These are phyloP conservation scores for Malurus alboscapulatus DNA, from an alignment of 2,113 vertebrate species.

Conservation along the genomic window DNA sequence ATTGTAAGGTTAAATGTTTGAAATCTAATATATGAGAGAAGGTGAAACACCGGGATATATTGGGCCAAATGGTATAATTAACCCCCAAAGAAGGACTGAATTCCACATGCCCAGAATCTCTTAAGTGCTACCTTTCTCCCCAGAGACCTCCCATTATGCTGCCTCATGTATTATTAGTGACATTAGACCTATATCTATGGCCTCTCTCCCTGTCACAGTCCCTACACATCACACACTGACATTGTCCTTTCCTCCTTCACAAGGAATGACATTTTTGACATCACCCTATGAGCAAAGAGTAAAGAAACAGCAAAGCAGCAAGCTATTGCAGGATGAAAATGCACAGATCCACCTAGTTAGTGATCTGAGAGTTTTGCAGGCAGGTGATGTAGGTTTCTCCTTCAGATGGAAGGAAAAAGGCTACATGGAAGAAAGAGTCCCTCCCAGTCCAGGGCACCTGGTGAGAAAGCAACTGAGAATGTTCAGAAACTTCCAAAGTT, in stretches of 20 bases:
- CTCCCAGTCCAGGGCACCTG: neutral
- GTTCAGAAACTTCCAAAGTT: conserved; percentile 4
- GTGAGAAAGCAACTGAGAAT: neutral
- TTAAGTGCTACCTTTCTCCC: conserved; percentile 14
- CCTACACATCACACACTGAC: neutral
- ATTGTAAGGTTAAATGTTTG: conserved; percentile 21
- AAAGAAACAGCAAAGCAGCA: neutral
- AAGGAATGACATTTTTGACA: conserved; percentile 44
- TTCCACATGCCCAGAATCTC: neutral
- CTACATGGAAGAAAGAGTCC: neutral
- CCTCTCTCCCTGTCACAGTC: neutral
- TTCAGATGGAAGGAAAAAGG: neutral
- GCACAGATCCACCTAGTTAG: conserved; percentile 6
- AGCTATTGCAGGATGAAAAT: conserved; percentile 20
- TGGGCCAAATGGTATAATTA: neutral
- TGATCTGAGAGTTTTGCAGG: neutral
- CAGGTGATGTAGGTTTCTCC: neutral
- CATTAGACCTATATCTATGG: conserved; percentile 20
- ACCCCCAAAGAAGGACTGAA: conserved; percentile 17
- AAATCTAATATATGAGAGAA: conserved; percentile 11
- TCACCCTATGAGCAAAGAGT: neutral
- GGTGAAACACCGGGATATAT: conserved; percentile 1
- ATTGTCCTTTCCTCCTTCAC: conserved; percentile 42
- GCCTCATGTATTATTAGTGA: conserved; percentile 35
- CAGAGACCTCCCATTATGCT: conserved; percentile 7